Conservation (phyloP, 23 tunicate species). For the Ciona savignyi region DNA sequence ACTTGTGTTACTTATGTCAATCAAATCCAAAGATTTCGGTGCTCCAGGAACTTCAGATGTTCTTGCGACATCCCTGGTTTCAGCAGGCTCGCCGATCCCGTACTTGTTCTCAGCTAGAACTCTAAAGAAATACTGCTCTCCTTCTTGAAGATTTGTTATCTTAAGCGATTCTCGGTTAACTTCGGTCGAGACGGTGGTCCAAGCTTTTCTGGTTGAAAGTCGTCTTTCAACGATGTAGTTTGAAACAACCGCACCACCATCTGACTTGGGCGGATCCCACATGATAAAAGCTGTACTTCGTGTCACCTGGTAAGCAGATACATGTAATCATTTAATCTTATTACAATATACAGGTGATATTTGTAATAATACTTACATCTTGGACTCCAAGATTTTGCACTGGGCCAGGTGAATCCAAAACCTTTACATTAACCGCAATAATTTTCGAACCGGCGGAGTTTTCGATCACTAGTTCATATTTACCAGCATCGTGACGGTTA, state of each 20-base stretch:
- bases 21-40: slow-evolving; percentile 49
- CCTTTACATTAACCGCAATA: slow-evolving; percentile 56
- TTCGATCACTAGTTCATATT: slow-evolving; percentile 67
- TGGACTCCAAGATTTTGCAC: slow-evolving; percentile 70
- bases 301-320: slow-evolving; percentile 29
- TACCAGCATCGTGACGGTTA: slow-evolving; percentile 85
- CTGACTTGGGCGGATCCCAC: slow-evolving; percentile 85
- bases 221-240: slow-evolving; percentile 89
- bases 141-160: slow-evolving; percentile 62
- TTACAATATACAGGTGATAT: neutral
- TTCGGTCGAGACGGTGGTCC: slow-evolving; percentile 93
- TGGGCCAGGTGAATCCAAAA: slow-evolving; percentile 89
- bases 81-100: slow-evolving; percentile 95
- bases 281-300: slow-evolving; percentile 49
- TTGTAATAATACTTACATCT: slow-evolving; percentile 46
- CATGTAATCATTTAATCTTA: neutral
- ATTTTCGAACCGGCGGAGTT: slow-evolving; percentile 67
- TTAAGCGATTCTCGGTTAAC: slow-evolving; percentile 70
- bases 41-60: slow-evolving; percentile 83
- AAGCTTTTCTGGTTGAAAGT: slow-evolving; percentile 79
- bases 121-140: slow-evolving; percentile 79
- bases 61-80: slow-evolving; percentile 56
- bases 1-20: slow-evolving; percentile 34
- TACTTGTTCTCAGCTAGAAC: slow-evolving; percentile 94
- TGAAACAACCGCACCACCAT: slow-evolving; percentile 82